These are phyloP conservation scores for Propithecus coquereli DNA, from an alignment of 2,113 vertebrate genomes.

Conservation along the genomic window DNA sequence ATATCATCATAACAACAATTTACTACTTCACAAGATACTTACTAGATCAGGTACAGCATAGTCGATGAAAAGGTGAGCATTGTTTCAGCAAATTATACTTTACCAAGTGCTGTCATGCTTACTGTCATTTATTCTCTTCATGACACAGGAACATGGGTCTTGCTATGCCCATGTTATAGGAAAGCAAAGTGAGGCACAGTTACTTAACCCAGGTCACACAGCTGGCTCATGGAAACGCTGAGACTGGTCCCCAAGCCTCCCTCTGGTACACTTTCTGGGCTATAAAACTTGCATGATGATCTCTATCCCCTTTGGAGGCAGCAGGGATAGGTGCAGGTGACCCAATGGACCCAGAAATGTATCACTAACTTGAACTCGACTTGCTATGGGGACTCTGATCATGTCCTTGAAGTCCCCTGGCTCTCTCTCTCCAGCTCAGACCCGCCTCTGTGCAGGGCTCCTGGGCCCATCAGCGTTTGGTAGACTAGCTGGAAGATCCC, in stretches of 20 bases:
- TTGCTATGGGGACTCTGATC: too few relatives aligned
- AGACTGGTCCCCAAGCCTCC: neutral
- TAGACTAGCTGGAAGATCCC: neutral
- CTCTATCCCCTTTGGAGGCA: neutral
- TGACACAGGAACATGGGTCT: accelerated
- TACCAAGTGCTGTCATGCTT: neutral
- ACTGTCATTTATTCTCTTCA: neutral
- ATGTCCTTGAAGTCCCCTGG: neutral
- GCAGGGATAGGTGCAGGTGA: neutral
- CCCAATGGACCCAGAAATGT: accelerated
- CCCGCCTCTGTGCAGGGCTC: neutral
- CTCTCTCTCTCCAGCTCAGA: neutral
- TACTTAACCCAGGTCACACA: neutral
- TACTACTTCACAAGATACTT: neutral
- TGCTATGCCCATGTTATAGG: neutral
- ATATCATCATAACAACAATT: too few relatives aligned
- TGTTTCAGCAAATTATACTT: neutral
- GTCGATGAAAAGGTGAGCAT: accelerated
- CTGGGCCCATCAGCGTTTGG: neutral
- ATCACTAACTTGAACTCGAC: neutral
- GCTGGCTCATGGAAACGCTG: neutral
- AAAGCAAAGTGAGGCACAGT: neutral
- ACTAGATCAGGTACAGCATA: neutral
- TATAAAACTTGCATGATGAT: neutral
- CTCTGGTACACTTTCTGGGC: accelerated